These are phyloP conservation scores for Florisuga fusca DNA, from an alignment of 2,797 vertebrate species.

Conservation along the genomic window DNA sequence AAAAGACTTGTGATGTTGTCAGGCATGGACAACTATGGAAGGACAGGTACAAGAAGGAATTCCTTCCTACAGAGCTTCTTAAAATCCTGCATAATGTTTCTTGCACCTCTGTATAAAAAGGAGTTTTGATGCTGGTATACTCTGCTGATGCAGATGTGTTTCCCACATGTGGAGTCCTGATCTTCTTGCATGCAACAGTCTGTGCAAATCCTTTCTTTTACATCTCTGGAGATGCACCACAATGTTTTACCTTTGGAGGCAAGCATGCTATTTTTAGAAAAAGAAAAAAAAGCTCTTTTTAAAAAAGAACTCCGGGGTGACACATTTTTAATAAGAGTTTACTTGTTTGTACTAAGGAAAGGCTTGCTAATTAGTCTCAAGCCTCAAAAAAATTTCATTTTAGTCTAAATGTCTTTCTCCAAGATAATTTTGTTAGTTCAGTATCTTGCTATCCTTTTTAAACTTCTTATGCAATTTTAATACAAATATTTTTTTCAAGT, in stretches of 20 bases:
- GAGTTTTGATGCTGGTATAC: neutral
- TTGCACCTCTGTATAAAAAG: neutral
- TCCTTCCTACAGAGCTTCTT: neutral
- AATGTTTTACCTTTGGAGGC: neutral
- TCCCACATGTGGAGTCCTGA: neutral
- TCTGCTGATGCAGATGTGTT: neutral
- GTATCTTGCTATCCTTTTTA: neutral
- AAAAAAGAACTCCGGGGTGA: rapidly evolving
- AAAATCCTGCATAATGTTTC: neutral
- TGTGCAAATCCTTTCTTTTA: neutral
- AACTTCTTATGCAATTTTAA: neutral
- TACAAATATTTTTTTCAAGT: too few species aligned
- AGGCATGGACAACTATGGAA: neutral
- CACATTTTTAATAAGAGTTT: neutral
- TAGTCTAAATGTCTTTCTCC: neutral
- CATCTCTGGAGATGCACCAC: neutral
- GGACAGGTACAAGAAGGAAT: neutral
- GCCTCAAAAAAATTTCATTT: neutral
- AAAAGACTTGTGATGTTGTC: neutral
- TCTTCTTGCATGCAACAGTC: neutral
- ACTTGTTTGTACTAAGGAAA: neutral
- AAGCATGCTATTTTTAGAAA: neutral
- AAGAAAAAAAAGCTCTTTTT: neutral
- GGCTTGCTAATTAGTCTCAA: neutral
- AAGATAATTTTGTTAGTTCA: neutral